These are phyloP conservation scores for Bradypodion pumilum DNA, from an alignment of 2,797 vertebrate genomes.

Conservation along the genomic window DNA sequence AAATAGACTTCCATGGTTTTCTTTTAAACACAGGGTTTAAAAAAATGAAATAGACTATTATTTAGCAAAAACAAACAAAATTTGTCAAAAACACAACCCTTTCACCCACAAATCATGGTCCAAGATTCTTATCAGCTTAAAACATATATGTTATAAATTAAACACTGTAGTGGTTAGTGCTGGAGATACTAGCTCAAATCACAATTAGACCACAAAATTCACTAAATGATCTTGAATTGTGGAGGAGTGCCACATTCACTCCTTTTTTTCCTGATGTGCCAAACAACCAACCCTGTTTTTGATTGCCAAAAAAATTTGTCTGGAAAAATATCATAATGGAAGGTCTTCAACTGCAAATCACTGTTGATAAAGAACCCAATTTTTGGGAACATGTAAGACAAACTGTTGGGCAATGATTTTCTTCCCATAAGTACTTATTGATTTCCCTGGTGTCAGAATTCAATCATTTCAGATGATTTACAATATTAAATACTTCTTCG, in stretches of 20 bases:
- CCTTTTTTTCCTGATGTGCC: neutral
- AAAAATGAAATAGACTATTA: too few species aligned
- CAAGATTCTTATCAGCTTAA: neutral
- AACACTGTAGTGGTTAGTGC: too few species aligned
- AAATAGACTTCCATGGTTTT: too few species aligned
- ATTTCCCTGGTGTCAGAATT: neutral
- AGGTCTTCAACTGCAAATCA: neutral
- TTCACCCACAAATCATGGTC: neutral
- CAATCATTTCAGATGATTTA: neutral
- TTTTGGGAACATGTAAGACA: neutral
- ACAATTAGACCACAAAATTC: neutral
- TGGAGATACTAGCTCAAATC: too few species aligned
- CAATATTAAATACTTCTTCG: neutral
- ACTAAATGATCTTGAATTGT: neutral
- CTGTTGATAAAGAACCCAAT: neutral
- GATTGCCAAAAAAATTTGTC: neutral
- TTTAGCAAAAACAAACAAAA: constrained; percentile 6
- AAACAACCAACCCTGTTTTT: neutral
- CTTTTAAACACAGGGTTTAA: too few species aligned
- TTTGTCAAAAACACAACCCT: neutral
- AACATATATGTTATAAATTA: neutral
- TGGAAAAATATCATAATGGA: neutral
- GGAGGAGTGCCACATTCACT: too few species aligned
- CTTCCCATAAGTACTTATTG: neutral
- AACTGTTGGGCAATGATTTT: neutral